phyloP scores from a whole-genome alignment of 2,888 invertebrate genomes.

The Malthinus flaveolus region DNA sequence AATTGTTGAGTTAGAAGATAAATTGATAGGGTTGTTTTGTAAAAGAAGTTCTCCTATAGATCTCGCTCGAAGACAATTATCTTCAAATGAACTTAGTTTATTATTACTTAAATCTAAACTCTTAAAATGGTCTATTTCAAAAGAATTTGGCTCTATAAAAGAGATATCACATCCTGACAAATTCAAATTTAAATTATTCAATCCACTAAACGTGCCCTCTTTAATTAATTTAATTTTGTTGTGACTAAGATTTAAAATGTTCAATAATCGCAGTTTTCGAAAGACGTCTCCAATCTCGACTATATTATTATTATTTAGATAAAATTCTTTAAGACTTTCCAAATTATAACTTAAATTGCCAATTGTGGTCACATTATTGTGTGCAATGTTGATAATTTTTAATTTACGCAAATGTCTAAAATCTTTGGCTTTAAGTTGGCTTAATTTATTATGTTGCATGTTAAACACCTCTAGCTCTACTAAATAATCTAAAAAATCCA shows the following conservation, averaged over 20 bases:
- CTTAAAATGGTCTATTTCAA: too few relatives aligned
- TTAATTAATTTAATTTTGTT: not conserved
- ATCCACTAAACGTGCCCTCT: too few relatives aligned
- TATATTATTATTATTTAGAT: not conserved
- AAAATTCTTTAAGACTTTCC: not conserved
- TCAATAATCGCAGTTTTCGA: not conserved
- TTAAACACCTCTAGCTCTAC: not conserved
- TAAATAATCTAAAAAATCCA: not conserved
- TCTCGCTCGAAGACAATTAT: not conserved
- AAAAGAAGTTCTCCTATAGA: not conserved
- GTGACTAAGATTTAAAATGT: not conserved
- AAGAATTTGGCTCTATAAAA: too few relatives aligned
- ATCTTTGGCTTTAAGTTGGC: not conserved
- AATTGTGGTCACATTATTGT: not conserved
- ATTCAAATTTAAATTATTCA: not conserved
- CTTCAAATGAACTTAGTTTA: not conserved
- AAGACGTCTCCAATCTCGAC: not conserved
- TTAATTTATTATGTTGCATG: not conserved
- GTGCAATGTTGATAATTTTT: not conserved
- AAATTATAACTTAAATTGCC: not conserved
- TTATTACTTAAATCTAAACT: too few relatives aligned
- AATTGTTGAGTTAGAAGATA: not conserved
- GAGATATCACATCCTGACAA: too few relatives aligned
- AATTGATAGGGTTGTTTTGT: not conserved
- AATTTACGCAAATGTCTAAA: not conserved